phyloP scores from a whole-genome alignment of 2,113 vertebrate genomes.

The Notechis scutatus region DNA sequence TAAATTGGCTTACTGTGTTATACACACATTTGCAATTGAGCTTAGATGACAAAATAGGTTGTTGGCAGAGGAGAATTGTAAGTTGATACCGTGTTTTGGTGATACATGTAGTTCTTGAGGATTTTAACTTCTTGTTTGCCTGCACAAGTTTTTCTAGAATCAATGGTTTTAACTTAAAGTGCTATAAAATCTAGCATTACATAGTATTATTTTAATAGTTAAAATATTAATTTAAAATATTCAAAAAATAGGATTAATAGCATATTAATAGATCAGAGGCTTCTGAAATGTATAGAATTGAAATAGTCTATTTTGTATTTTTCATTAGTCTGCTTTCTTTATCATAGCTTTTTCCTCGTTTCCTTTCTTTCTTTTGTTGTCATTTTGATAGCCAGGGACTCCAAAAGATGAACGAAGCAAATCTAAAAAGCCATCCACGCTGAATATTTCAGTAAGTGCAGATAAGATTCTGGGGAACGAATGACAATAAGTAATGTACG shows the following conservation, averaged over 20 bases:
- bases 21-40: neutral
- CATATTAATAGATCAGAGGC: neutral
- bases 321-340: neutral
- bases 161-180: neutral
- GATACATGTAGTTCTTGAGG: neutral
- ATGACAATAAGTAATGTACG: neutral
- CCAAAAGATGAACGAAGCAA: neutral
- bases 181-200: neutral
- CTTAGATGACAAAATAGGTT: neutral
- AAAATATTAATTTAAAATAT: neutral
- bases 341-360: neutral
- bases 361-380: neutral
- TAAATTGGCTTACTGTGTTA: neutral
- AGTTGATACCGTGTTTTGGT: neutral
- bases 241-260: neutral
- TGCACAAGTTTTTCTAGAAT: neutral
- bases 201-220: neutral
- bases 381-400: conserved; percentile 1
- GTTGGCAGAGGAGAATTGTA: neutral
- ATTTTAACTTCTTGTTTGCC: neutral
- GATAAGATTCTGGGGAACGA: neutral
- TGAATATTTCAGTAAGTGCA: conserved; percentile 34
- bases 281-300: neutral
- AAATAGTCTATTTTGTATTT: neutral
- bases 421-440: neutral